These are phyloP conservation scores for Lordiphosa clarofinis DNA, from an alignment of 1,140 invertebrate genomes.

Conservation along the genomic window DNA sequence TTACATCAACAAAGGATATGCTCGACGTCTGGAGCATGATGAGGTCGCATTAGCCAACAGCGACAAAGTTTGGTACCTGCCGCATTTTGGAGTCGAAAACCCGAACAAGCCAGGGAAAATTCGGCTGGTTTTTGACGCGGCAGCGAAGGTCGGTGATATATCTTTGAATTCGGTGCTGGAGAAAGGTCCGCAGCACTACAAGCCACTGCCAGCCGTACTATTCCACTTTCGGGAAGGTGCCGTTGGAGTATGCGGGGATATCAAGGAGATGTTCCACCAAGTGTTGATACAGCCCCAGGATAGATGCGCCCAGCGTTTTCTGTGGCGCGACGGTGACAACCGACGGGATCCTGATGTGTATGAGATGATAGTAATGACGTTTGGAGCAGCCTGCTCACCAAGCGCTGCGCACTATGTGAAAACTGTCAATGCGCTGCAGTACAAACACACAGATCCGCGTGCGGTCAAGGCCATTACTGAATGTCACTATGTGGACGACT, in stretches of 20 bases:
- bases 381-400: constrained; percentile 1
- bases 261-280: constrained; percentile 1
- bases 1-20: no score
- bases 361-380: constrained; percentile 4
- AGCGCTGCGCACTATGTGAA: neutral
- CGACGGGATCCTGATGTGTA: no score
- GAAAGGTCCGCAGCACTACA: constrained; percentile 3
- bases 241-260: neutral
- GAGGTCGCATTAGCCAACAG: no score
- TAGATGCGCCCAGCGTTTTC: constrained; percentile 4
- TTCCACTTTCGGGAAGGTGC: constrained; percentile 1
- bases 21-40: no score
- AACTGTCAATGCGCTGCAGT: neutral
- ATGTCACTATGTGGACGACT: no score
- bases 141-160: neutral
- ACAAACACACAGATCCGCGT: neutral
- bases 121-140: constrained; percentile 6
- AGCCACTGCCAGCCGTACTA: neutral
- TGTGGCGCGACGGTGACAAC: no score
- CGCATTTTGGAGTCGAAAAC: neutral
- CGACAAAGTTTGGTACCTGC: neutral
- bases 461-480: neutral
- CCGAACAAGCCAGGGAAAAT: constrained; percentile 14
- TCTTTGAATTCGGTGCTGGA: constrained; percentile 2
- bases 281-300: constrained; percentile 4